A percentile compares a stretch with the other conserved stretches of the same genome.
These are phyloP conservation scores for Cataglyphis hispanica DNA, from an alignment of 1,140 invertebrate genomes.

Conservation along the genomic window DNA sequence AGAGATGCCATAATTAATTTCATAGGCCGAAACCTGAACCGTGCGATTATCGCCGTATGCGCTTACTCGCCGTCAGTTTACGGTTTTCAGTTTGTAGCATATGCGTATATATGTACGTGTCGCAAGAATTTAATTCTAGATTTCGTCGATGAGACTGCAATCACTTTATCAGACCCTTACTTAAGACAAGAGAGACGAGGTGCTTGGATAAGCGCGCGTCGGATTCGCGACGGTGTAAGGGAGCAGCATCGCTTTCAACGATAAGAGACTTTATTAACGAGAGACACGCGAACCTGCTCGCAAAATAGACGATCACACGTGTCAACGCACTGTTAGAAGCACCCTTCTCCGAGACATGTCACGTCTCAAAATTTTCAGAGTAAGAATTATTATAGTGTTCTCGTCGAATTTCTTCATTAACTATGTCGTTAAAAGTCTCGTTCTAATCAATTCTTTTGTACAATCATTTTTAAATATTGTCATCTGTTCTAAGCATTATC, in stretches of 20 bases:
- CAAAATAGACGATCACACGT: slow-evolving; percentile 13
- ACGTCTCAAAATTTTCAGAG: slow-evolving; percentile 16
- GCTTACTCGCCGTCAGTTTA: slow-evolving; percentile 8
- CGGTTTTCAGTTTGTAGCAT: slow-evolving; percentile 12
- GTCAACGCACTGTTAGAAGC: slow-evolving; percentile 40
- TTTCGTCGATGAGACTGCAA: slow-evolving; percentile 47
- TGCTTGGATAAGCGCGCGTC: slow-evolving; percentile 37
- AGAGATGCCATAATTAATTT: slow-evolving; percentile 54
- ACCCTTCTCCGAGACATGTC: background rate
- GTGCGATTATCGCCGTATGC: slow-evolving; percentile 28
- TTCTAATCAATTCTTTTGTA: background rate
- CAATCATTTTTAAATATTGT: background rate
- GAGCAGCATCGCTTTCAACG: slow-evolving; percentile 50
- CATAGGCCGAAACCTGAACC: slow-evolving; percentile 32
- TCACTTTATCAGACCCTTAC: slow-evolving; percentile 52
- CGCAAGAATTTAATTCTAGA: background rate
- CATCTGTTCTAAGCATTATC: too few relatives aligned
- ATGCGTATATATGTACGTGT: background rate
- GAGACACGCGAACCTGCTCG: slow-evolving; percentile 17
- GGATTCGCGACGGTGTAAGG: slow-evolving; percentile 40
- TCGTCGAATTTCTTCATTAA: background rate
- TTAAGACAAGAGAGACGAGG: slow-evolving; percentile 37
- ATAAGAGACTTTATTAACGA: slow-evolving; percentile 57
- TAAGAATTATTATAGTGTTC: background rate
- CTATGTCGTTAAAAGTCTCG: background rate